A percentile compares a stretch with the other conserved stretches of the same genome.
phyloP scores from a whole-genome alignment of 2,797 vertebrate genomes.

The Rhincodon typus region DNA sequence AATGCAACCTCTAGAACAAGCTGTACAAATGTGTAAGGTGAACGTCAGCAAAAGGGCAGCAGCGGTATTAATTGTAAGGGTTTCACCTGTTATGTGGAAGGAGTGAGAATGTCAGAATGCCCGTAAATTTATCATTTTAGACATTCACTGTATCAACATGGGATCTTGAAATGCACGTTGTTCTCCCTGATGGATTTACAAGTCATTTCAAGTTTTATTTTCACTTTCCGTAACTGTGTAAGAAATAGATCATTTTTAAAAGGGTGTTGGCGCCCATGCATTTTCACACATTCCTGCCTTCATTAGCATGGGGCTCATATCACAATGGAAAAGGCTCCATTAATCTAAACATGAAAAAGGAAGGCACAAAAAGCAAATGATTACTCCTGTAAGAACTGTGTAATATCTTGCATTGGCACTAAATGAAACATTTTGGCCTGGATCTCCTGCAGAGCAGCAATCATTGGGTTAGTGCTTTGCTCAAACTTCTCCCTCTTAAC shows the following conservation, averaged over 20 bases:
- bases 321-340: neutral
- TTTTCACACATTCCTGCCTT: neutral
- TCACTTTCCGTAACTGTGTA: neutral
- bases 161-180: neutral
- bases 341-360: neutral
- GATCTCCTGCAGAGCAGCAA: no score
- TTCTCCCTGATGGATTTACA: neutral
- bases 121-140: neutral
- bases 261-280: neutral
- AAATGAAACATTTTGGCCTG: neutral
- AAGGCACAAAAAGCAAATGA: neutral
- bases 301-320: neutral
- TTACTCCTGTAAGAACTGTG: neutral
- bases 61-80: neutral
- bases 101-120: neutral
- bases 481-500: no score
- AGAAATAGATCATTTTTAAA: neutral
- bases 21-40: neutral
- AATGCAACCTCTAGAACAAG: neutral
- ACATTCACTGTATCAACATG: neutral
- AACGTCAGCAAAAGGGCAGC: neutral
- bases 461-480: no score
- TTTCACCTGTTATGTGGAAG: neutral
- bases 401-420: neutral
- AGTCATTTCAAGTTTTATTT: neutral